Evolutionary conservation across 2,113 vertebrate species (phyloP).

Genomic region (Megatriorchis doriae): DNA sequence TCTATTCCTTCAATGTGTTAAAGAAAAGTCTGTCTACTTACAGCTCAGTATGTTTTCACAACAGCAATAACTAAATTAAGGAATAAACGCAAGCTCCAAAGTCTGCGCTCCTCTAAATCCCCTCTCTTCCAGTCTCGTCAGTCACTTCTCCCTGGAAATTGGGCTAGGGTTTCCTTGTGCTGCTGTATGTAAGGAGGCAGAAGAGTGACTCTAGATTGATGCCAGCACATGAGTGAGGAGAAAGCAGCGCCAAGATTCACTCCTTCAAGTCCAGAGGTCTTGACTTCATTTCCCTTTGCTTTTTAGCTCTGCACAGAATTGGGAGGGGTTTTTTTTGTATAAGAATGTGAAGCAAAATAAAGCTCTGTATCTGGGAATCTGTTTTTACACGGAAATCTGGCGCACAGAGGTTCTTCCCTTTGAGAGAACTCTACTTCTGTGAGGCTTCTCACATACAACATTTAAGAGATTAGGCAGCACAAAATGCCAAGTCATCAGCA

Average conservation of each 20-base stretch:
- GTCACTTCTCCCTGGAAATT: not conserved
- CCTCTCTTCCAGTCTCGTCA: not conserved
- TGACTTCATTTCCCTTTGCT: not conserved
- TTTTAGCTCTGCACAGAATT: not conserved
- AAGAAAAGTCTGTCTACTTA: not conserved
- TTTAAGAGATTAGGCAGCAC: not conserved
- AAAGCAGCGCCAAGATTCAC: not conserved
- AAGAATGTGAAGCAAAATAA: not conserved
- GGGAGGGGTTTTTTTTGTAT: not conserved
- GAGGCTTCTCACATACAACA: not conserved
- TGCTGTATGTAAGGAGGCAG: not conserved
- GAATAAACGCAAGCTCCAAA: not conserved
- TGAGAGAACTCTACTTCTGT: not conserved
- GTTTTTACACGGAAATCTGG: not conserved
- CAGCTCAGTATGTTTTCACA: not conserved
- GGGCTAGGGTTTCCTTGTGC: not conserved
- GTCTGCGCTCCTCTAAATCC: not conserved
- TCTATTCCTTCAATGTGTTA: not conserved
- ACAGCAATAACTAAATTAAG: not conserved
- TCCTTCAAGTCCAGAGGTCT: not conserved
- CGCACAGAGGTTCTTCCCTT: not conserved
- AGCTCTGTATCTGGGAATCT: not conserved
- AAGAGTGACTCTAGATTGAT: not conserved
- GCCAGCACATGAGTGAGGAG: not conserved
- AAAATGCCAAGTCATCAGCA: not conserved